Base-by-base conservation (phyloP, 2,888 invertebrate species). In the Marronus borbonicus region DNA sequence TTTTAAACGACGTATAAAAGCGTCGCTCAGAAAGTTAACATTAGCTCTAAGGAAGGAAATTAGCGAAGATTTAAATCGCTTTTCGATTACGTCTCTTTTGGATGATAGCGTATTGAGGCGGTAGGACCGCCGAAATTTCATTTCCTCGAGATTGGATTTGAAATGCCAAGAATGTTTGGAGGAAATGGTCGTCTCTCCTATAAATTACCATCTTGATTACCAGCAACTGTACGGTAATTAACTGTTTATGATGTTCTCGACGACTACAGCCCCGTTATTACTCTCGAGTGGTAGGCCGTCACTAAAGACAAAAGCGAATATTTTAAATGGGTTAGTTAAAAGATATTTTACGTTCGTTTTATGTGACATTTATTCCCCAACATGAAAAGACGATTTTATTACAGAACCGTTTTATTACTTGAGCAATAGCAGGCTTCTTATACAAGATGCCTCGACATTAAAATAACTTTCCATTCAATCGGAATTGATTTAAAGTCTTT, bases 211-310 rank as follows among this genome's bases (percentile, higher is more conserved):
- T 28, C 17, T 52, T 68, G 39, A 24, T 50, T 50, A 24, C 49
- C 49, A 49, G 50, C 52, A 68, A 68, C 24, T 50, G 20, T 49
- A 24, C 24, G 10, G 20, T 68, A 68, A 68, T 50, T 68, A 68
- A 68, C 68, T 68, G 68, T 68, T 68, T 68, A 68, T 50, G 50
- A 50, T 50, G 49, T 50, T 68, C 68, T 68, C 20, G 50, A 24
- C 12, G 50, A 50, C 1, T 24, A 50, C 62, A 14, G 24, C 28
- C 31, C 62, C 14, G 14, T 5, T 62, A 62, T 62, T 28, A 7
- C 14, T 28, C 8, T 44, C 44, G 44, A 44, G 44, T 44, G 14
- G 49, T 24, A 68, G 28, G 24, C 50, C 44, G 44, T 68, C 17
- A 52, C 24, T 17, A 68, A 24, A 50, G 24, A 28, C 28, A 49